Percentiles rank a stretch among this genome's conserved stretches.
phyloP scores from a whole-genome alignment of 2,113 vertebrate genomes.

The Ailurus styani region DNA sequence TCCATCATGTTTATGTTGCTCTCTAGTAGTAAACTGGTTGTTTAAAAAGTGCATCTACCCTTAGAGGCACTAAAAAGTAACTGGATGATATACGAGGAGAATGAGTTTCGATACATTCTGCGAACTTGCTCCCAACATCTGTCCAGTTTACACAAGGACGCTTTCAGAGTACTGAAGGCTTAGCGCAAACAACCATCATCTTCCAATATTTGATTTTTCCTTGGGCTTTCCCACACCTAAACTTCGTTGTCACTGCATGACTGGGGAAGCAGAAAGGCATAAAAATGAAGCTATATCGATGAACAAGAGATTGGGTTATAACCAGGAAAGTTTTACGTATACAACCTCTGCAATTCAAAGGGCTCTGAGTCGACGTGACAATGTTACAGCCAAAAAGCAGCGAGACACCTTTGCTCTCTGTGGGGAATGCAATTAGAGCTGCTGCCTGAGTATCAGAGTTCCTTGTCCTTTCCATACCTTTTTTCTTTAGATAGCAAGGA shows the following conservation, averaged over 20 bases:
- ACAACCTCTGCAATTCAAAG: neutral
- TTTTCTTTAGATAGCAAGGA: neutral
- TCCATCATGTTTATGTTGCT: slow-evolving; percentile 34
- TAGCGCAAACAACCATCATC: neutral
- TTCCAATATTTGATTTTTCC: slow-evolving; percentile 12
- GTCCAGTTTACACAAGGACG: neutral
- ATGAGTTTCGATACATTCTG: neutral
- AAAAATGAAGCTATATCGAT: neutral
- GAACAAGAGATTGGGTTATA: neutral
- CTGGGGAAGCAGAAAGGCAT: neutral
- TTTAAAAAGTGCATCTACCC: slow-evolving; percentile 32
- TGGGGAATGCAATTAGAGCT: neutral
- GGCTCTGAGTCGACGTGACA: neutral
- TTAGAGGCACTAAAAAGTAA: neutral
- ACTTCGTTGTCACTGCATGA: neutral
- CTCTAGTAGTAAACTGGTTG: slow-evolving; percentile 14
- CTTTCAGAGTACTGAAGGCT: neutral
- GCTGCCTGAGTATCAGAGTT: neutral
- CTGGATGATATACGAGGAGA: neutral
- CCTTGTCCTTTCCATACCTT: neutral
- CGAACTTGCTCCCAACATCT: slow-evolving; percentile 33
- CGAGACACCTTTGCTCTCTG: neutral
- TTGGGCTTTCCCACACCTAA: neutral
- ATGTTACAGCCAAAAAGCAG: neutral
- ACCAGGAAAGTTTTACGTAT: neutral